Evolutionary conservation across 2,888 invertebrate genomes (phyloP).

Genomic region (Heliothis peltigera): DNA sequence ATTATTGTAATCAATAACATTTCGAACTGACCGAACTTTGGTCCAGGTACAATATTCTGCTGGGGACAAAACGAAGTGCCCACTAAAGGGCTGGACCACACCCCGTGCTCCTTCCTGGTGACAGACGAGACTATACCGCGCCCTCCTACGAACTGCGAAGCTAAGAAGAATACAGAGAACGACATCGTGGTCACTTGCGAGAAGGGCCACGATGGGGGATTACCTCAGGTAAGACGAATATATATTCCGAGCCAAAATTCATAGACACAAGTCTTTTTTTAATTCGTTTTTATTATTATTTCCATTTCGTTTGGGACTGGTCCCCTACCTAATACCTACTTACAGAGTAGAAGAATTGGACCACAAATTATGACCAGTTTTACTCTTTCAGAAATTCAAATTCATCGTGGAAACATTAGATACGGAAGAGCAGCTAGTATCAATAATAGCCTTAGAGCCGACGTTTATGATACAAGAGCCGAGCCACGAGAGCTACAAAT

Average conservation of each 20-base stretch:
- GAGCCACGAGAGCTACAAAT: slow-evolving; percentile 76
- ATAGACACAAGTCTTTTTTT: too few species aligned
- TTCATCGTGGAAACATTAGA: slow-evolving; percentile 74
- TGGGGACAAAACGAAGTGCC: slow-evolving; percentile 82
- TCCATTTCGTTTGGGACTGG: too few species aligned
- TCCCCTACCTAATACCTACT: too few species aligned
- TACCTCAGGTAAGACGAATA: slow-evolving; percentile 74
- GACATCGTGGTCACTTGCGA: slow-evolving; percentile 79
- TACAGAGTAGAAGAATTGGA: neutral
- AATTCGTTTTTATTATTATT: too few species aligned
- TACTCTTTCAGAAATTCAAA: slow-evolving; percentile 81
- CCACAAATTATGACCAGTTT: neutral
- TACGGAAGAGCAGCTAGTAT: slow-evolving; percentile 73
- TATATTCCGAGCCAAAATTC: too few species aligned
- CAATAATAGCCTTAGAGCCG: slow-evolving; percentile 81
- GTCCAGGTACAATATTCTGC: slow-evolving; percentile 77
- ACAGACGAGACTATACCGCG: slow-evolving; percentile 83
- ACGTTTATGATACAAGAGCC: slow-evolving; percentile 81
- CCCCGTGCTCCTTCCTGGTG: slow-evolving; percentile 78
- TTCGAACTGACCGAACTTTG: neutral
- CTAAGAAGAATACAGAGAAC: slow-evolving; percentile 64
- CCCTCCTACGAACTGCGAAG: slow-evolving; percentile 76
- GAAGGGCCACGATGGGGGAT: slow-evolving; percentile 82
- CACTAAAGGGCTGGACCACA: slow-evolving; percentile 65
- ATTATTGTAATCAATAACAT: neutral